Base-by-base conservation (phyloP, 23 tunicate genomes). In the Styela plicata region DNA sequence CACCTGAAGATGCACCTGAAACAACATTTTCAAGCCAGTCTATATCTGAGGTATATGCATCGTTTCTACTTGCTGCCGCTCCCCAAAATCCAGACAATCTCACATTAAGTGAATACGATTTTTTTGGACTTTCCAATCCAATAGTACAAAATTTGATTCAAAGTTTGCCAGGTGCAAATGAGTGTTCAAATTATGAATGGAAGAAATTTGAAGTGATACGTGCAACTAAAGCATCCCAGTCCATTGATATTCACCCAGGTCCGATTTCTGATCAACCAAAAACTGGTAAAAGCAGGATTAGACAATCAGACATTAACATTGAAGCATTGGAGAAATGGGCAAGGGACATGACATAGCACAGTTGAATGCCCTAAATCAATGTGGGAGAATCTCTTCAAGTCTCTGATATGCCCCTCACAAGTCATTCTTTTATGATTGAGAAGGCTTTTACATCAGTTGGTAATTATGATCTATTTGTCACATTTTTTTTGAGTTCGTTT, bases 271-370 rank as follows among this genome's bases (percentile, higher is more conserved):
- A 29, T 25, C 21, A 0, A 27, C 21, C 21, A 24, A 33, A 26
- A 29, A 53, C 24, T 1, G 64, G n/a, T 0, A 76, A 76, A 76
- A 53, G 66, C 31, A 2, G 66, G 0, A 26, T n/a, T 0, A 25
- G 81, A 2, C 81, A 76, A 53, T 2, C 81, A 21, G 81, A 76
- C 44, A 76, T 76, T 53, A 76, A 76, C 24, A 76, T 76, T 5
- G 81, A 76, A 24, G 81, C 81, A 36, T 76, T 76, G 66, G 81
- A 76, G 66, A 76, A 76, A 44, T 76, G 81, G 81, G 81, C 81
- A 44, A 52, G 81, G 64, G 81, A 76, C 65, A 18, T 27, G 31
- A 18, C 71, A 27, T 67, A 67, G 31, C 2, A 44, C 13, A 44
- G 13, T n/a, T n/a, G n/a, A n/a, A n/a, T n/a, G n/a, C n/a, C n/a